phyloP scores from a whole-genome alignment of 2,113 vertebrate genomes.

The Genyomyrus donnyi region DNA sequence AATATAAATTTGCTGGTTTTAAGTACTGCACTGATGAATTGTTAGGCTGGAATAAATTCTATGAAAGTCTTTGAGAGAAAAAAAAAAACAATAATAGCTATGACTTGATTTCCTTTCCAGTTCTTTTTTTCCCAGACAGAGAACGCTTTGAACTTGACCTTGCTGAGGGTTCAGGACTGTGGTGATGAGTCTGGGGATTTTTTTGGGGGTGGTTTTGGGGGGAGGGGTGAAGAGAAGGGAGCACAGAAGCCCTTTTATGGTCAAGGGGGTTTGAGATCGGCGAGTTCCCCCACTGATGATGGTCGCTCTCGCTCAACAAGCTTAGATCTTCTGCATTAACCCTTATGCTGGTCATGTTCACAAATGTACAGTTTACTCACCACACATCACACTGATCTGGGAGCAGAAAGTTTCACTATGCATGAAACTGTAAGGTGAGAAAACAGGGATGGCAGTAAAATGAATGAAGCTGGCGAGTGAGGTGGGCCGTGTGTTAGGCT shows the following conservation, averaged over 20 bases:
- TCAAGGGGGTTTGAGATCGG: constrained; percentile 16
- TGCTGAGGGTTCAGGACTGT: constrained; percentile 31
- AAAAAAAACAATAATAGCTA: constrained; percentile 9
- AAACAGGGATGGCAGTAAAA: not conserved
- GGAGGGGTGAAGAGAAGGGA: constrained; percentile 21
- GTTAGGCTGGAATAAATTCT: not conserved
- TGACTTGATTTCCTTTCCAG: constrained; percentile 2
- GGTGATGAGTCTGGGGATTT: constrained; percentile 41
- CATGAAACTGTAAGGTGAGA: not conserved
- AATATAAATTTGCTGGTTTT: not conserved
- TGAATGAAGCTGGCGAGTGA: not conserved
- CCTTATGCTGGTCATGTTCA: not conserved
- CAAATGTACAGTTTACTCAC: not conserved
- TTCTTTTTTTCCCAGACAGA: constrained; percentile 2
- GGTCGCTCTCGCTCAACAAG: not conserved
- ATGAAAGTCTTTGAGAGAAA: not conserved
- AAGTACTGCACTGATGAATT: not conserved
- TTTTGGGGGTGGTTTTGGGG: not conserved
- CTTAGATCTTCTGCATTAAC: not conserved
- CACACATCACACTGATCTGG: not conserved
- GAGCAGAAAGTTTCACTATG: not conserved
- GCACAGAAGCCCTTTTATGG: constrained; percentile 50
- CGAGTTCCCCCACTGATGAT: not conserved
- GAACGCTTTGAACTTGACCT: constrained; percentile 16
- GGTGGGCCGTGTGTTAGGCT: not conserved